These are phyloP conservation scores for Calvadosia cruxmelitensis DNA, from an alignment of 30 jellyfish, hydroid and myxozoan species.

Conservation along the genomic window DNA sequence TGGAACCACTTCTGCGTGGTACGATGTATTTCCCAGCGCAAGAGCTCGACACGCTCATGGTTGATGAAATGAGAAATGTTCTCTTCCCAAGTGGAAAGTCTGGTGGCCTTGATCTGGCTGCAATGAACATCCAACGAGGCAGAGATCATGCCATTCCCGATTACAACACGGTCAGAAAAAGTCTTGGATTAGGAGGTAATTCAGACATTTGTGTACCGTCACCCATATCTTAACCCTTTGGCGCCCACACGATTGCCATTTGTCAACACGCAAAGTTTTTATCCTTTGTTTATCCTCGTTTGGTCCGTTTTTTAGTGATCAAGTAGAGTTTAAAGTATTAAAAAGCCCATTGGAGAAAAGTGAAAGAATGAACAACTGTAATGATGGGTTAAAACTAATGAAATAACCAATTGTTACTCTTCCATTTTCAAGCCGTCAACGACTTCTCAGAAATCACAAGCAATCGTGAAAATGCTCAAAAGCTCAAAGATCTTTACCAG, in stretches of 20 bases:
- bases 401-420: no score
- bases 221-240: no score
- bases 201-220: no score
- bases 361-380: no score
- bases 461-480: neutral
- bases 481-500: slow-evolving; percentile 2
- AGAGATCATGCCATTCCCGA: slow-evolving; percentile 34
- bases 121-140: slow-evolving; percentile 43
- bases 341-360: no score
- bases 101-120: slow-evolving; percentile 24
- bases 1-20: slow-evolving; percentile 38
- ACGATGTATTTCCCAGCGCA: slow-evolving; percentile 17
- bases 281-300: no score
- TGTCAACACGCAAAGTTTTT: no score
- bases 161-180: slow-evolving; percentile 30
- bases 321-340: no score
- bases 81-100: slow-evolving; percentile 4
- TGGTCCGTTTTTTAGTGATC: no score
- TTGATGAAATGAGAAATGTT: slow-evolving; percentile 36
- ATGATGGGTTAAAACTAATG: no score
- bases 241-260: no score
- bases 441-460: slow-evolving; percentile 12
- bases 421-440: neutral
- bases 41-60: slow-evolving; percentile 18
- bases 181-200: slow-evolving; percentile 28